Evolutionary conservation across 2,797 vertebrate species (phyloP).

Genomic region (Epinephelus coioides): DNA sequence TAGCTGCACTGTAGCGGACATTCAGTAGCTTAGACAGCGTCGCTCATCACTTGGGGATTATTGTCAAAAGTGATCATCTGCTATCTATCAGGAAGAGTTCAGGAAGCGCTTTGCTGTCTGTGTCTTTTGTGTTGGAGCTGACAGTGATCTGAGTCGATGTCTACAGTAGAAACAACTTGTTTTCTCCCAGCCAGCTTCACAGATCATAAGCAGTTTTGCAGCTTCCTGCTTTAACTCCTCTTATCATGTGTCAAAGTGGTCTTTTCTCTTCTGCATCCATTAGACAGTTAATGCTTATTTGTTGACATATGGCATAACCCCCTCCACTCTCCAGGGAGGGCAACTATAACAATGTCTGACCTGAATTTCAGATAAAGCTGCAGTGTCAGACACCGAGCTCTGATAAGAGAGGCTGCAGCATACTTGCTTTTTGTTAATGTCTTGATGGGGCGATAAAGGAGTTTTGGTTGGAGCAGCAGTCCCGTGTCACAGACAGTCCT

Average conservation of each 20-base stretch:
- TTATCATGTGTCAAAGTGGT: background rate
- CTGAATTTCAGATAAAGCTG: slow-evolving; percentile 76
- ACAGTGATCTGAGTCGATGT: background rate
- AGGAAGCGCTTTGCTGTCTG: slow-evolving; percentile 15
- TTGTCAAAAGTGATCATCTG: slow-evolving; percentile 47
- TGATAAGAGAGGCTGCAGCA: slow-evolving; percentile 36
- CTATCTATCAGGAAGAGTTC: slow-evolving; percentile 35
- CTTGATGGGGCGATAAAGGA: slow-evolving; percentile 43
- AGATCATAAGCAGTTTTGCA: slow-evolving; percentile 21
- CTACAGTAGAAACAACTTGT: background rate
- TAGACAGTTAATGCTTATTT: slow-evolving; percentile 41
- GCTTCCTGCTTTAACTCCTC: slow-evolving; percentile 25
- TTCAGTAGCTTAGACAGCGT: slow-evolving; percentile 1
- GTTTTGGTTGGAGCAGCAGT: slow-evolving; percentile 19
- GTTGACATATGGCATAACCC: slow-evolving; percentile 80
- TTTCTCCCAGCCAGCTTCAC: background rate
- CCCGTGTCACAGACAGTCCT: slow-evolving; percentile 10
- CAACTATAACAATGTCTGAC: slow-evolving; percentile 80
- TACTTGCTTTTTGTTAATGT: slow-evolving; percentile 19
- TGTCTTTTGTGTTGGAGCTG: background rate
- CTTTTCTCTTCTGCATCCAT: background rate
- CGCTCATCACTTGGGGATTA: slow-evolving; percentile 39
- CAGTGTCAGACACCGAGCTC: slow-evolving; percentile 35
- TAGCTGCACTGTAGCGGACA: slow-evolving; percentile 5
- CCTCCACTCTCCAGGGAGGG: slow-evolving; percentile 58